Base-by-base conservation (phyloP, 2,888 invertebrate genomes). In the Cosmorhoe ocellata region DNA sequence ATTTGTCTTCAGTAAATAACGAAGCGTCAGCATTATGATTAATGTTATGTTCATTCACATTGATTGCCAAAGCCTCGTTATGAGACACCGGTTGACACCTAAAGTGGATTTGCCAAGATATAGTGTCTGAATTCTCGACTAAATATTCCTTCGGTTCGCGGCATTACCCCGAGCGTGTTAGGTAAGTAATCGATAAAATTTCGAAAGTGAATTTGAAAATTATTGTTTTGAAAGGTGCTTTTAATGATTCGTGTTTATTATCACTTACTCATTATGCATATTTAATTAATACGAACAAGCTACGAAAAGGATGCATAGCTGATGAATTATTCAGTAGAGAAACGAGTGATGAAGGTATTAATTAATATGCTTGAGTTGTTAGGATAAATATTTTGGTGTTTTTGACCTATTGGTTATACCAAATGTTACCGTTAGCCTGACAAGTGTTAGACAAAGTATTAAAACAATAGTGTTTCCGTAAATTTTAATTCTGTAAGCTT, bases 261-360 rank as follows among this genome's bases (percentile, higher is more conserved):
- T 41, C 44, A 55, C 48, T 64, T 58, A 60, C 46, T 36, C 51
- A 50, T 45, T 58, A 66, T 67, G 64, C 65, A 71, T 69, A 73
- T 67, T 69, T 53, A 60, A 66, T 58, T 45, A 31, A 58, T 64
- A 58, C 48, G 32, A 58, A 51, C 49, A 55, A 22, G 59, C 50
- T 38, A 41, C 53, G 47, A 45, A 63, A 71, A 70, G 61, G 64
- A 69, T 66, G 61, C 34, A 52, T 51, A 61, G 54, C 55, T 58
- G 47, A 70, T 78, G 76, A 76, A 79, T 79, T 62, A 79, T 79
- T 76, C 62, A 80, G 61, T 40, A 76, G 75, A 70, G 75, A 79
- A 79, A 78, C 60, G 59, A 61, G n/a, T 12, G 9, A 26, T 12
- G 9, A 11, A 4, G 3, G 3, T 27, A 8, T 7, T 14, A n/a